Percentiles rank a stretch among this genome's conserved stretches.
These are phyloP conservation scores for Mantis religiosa DNA, from an alignment of 2,888 invertebrate species.

Conservation along the genomic window DNA sequence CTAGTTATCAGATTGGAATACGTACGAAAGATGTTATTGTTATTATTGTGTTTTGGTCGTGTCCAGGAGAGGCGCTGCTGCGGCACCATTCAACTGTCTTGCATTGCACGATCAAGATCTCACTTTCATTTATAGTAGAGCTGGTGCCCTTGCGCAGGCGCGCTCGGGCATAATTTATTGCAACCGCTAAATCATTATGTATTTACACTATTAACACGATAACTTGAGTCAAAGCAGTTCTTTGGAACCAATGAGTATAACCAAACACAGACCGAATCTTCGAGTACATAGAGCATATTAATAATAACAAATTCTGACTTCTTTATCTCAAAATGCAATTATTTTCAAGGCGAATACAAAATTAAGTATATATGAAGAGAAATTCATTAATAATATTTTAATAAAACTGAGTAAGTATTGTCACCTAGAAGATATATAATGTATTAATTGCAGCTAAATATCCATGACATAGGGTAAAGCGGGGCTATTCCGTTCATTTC, in stretches of 20 bases:
- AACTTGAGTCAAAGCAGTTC: not conserved
- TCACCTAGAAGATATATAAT: no score
- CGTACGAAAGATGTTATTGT: not conserved
- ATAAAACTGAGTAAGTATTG: no score
- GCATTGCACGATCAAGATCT: not conserved
- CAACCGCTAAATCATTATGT: constrained; percentile 25
- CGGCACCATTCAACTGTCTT: not conserved
- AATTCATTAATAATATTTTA: no score
- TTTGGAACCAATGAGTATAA: not conserved
- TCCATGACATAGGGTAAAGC: no score
- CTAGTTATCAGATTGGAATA: not conserved
- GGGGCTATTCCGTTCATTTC: no score
- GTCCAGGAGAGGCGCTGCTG: not conserved
- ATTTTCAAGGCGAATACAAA: no score
- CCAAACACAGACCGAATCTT: not conserved
- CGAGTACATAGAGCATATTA: no score
- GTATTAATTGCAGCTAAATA: no score
- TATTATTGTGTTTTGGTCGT: not conserved
- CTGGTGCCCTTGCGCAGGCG: not conserved
- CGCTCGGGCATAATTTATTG: constrained; percentile 12
- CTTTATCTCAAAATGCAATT: no score
- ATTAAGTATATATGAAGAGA: no score
- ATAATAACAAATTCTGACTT: no score
- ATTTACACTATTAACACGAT: constrained; percentile 24
- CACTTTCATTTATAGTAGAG: not conserved